phyloP scores from a whole-genome alignment of 1,140 invertebrate genomes.

The Neodiprion fabricii region DNA sequence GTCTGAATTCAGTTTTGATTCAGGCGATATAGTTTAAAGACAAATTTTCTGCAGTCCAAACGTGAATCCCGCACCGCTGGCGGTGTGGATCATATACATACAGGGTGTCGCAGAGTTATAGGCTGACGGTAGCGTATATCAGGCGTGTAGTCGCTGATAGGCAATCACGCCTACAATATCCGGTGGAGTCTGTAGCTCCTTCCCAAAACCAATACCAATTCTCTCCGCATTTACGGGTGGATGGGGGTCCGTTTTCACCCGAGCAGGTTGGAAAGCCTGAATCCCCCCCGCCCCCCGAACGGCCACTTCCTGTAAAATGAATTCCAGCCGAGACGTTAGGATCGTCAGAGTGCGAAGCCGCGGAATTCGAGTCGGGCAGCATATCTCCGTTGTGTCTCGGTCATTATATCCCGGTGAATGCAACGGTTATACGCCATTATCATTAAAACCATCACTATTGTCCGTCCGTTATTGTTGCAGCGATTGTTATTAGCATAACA shows the following conservation, averaged over 20 bases:
- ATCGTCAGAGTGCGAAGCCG: neutral
- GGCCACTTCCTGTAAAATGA: neutral
- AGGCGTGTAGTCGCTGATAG: constrained; percentile 4
- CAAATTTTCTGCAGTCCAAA: no score
- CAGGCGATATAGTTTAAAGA: no score
- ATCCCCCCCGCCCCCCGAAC: neutral
- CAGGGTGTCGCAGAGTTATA: neutral
- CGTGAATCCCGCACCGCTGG: no score
- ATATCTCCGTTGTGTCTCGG: neutral
- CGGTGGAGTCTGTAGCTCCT: neutral
- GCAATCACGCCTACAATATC: constrained; percentile 7
- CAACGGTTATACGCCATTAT: neutral
- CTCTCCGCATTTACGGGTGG: neutral
- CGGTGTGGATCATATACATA: neutral
- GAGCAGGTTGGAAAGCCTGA: neutral
- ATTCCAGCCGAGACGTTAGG: neutral
- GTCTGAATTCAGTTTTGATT: no score
- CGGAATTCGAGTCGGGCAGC: neutral
- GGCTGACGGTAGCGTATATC: neutral
- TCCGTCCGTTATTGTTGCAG: neutral
- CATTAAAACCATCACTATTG: neutral
- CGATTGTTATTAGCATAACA: neutral
- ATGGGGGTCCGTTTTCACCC: neutral
- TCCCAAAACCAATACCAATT: neutral
- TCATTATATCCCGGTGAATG: neutral